Evolutionary conservation across 1,140 invertebrate species (phyloP), one percentile per base, ranked within the genome.

Genomic region (Aphis gossypii): DNA sequence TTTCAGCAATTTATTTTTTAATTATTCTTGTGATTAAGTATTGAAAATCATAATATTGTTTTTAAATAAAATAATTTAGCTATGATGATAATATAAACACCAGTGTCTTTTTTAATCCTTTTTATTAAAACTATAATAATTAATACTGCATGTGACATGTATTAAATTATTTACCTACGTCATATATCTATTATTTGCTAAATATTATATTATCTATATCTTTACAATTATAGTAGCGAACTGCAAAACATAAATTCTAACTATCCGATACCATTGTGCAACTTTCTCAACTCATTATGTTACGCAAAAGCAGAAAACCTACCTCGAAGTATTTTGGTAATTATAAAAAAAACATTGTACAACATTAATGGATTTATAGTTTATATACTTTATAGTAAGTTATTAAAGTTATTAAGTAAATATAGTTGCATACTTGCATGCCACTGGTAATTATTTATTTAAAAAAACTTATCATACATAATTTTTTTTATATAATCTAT

Each of bases 251-350:
- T 90, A 54, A 56, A 94, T 54, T 84, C 88, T 2, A 76, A 94
- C 44, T 84, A 68, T 14, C 56, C 93, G 23, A 82, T 93, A n/a
- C 94, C 94, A 30, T 91, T 93, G 8, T 95, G 94, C 54, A 94
- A 94, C 87, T 94, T 94, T 89, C 91, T 94, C 20, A 94, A 94
- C 60, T 94, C 94, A 21, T 68, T 94, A n/a, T 95, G 94, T 92
- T 95, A 94, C 60, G 94, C 93, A n/a, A 94, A 94, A 83, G 94
- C 94, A 90, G 94, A 94, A 94, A 93, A 94, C 44, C 68, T 94
- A 23, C 94, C 94, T 90, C 93, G 88, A 38, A 83, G 83, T 41
- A 83, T 95, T 48, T 94, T 54, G 92, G 94, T 95, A 92, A 94
- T 86, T 68, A 76, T n/a, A 48, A 21, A 51, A 41, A 92, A 35